Evolutionary conservation across 2,797 vertebrate genomes (phyloP), one percentile per base, ranked within the genome.

Genomic region (Pangasius djambal): DNA sequence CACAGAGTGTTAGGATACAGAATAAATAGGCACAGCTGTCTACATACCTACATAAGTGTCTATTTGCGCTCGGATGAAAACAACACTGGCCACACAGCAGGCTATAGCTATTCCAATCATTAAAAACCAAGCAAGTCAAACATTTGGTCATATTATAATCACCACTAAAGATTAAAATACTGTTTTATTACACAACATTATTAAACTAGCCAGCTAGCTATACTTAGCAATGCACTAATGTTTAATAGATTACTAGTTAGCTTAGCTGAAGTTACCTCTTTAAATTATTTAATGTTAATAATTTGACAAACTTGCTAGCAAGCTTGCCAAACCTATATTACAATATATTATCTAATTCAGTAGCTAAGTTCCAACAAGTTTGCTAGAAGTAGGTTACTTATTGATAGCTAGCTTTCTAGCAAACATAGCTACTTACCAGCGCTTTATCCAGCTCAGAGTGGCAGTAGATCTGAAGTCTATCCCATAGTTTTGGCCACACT

Each of bases 1-100:
- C 87, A 85, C 15, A 59, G 48, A 79, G 63, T 79, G 77, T 77
- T 78, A 50, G 20, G 69, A 84, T 67, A 52, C 61, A 52, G 44
- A 65, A 48, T 44, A 65, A n/a, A 20, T 40, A 48, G 37, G 4
- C 59, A 31, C 37, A 67, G 83, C 63, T 1, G 16, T 84, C 40
- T 67, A 6, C 7, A 10, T 83, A 83, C 37, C 31, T 63, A 13
- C 4, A 3, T 40, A 40, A 31, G 13, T 83, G 5, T n/a, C 37
- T 67, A 4, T 20, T 48, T 50, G 61, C 10, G 4, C 40, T 22
- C 2, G 2, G 28, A 52, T 85, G 16, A 69, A 52, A 84, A 84
- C 15, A n/a, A 52, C 9, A 34, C 44, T 52, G 18, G 3, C 34
- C 59, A 48, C 25, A 48, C 22, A 48, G 40, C 2, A 28, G 81